These are phyloP conservation scores for Eremobia ochroleuca DNA, from an alignment of 2,888 invertebrate genomes.

Conservation along the genomic window DNA sequence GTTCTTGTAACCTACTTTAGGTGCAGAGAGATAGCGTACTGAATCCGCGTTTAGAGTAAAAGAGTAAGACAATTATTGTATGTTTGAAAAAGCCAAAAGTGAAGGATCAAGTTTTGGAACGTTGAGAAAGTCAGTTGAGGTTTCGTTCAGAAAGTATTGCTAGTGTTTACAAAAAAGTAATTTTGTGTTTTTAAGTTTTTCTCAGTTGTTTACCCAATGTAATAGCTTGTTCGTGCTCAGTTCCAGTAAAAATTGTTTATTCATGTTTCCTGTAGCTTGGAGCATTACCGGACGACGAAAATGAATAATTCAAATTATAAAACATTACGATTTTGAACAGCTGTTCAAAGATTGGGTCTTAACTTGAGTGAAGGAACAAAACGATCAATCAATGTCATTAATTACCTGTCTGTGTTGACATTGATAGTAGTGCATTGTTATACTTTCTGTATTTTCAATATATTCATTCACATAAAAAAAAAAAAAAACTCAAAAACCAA, in stretches of 20 bases:
- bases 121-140: conserved; percentile 14
- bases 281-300: no score
- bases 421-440: conserved; percentile 18
- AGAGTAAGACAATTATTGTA: neutral
- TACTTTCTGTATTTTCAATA: neutral
- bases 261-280: no score
- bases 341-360: neutral
- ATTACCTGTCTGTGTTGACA: conserved; percentile 14
- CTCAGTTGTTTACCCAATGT: accelerated
- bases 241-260: no score
- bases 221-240: neutral
- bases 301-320: neutral
- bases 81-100: neutral
- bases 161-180: conserved; percentile 13
- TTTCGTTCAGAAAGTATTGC: conserved; percentile 25
- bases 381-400: no score
- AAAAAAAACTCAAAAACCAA: neutral
- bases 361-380: no score
- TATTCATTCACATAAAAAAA: neutral
- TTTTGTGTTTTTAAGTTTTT: conserved; percentile 7
- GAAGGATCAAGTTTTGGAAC: neutral
- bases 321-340: neutral
- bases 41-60: neutral
- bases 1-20: neutral
- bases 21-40: neutral